phyloP scores from a whole-genome alignment of 2,797 vertebrate species.

The Acanthornis magna region DNA sequence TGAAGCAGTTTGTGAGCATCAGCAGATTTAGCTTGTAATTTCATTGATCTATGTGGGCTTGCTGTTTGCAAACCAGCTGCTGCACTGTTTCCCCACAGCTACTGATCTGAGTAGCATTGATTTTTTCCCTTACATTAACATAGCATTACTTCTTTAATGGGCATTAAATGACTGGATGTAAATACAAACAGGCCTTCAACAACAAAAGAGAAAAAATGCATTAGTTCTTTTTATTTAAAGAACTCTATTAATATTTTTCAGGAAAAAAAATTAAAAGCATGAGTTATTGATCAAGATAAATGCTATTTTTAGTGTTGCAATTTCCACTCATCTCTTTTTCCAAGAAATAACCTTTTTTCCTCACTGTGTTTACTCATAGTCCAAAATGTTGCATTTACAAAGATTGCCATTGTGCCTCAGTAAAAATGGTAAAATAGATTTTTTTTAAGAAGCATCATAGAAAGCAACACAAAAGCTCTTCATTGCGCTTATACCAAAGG shows the following conservation, averaged over 20 bases:
- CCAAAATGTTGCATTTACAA: conserved; percentile 53
- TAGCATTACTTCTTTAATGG: conserved; percentile 88
- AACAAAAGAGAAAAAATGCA: conserved; percentile 71
- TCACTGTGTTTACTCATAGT: conserved; percentile 44
- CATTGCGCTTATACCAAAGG: conserved; percentile 4
- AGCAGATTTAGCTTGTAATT: conserved; percentile 88
- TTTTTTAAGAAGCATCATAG: conserved; percentile 29
- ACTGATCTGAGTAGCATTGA: conserved; percentile 87
- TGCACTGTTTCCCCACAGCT: conserved; percentile 84
- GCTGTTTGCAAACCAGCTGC: conserved; percentile 86
- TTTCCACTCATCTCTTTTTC: conserved; percentile 56
- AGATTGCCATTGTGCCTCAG: conserved; percentile 49
- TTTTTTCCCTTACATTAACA: conserved; percentile 87
- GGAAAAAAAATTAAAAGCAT: conserved; percentile 68
- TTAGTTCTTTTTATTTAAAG: conserved; percentile 69
- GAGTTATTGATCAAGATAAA: conserved; percentile 75
- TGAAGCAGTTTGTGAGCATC: conserved; percentile 84
- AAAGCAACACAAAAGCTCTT: conserved; percentile 22
- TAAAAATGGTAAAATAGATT: conserved; percentile 27
- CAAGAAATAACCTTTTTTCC: conserved; percentile 56
- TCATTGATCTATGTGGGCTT: conserved; percentile 85
- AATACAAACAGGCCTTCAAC: conserved; percentile 80
- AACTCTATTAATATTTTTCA: conserved; percentile 76
- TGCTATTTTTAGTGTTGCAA: conserved; percentile 63
- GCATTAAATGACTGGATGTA: conserved; percentile 86